Evolutionary conservation across 2,113 vertebrate genomes (phyloP).

Genomic region (Seriola aureovittata): DNA sequence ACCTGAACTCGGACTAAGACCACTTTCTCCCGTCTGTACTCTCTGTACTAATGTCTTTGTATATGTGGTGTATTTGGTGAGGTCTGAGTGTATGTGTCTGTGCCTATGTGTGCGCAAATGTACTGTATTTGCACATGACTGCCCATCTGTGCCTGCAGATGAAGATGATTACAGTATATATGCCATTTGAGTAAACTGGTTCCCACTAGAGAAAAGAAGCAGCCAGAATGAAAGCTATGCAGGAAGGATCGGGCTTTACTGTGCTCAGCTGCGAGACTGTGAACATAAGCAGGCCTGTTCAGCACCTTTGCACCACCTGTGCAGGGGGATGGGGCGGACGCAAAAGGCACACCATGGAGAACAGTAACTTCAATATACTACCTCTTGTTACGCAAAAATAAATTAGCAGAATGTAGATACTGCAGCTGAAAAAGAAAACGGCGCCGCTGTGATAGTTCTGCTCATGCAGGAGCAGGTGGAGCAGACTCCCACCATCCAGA

Average conservation of each 20-base stretch:
- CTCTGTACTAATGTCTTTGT: slow-evolving; percentile 3
- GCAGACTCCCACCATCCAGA: slow-evolving; percentile 38
- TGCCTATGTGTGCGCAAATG: background rate
- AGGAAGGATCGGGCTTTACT: background rate
- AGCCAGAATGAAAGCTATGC: background rate
- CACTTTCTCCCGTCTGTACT: slow-evolving; percentile 7
- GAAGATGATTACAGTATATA: background rate
- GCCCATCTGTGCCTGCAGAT: slow-evolving; percentile 14
- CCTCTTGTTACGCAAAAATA: slow-evolving; percentile 41
- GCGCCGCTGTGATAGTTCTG: slow-evolving; percentile 2
- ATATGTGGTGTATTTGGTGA: background rate
- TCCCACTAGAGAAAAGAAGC: background rate
- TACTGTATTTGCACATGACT: background rate
- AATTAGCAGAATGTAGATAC: slow-evolving; percentile 47
- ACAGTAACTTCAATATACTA: slow-evolving; percentile 57
- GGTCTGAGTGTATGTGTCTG: background rate
- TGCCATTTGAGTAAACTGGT: background rate
- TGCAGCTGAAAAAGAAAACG: slow-evolving; percentile 14
- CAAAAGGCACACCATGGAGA: slow-evolving; percentile 27
- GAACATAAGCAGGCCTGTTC: slow-evolving; percentile 36
- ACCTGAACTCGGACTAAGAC: slow-evolving; percentile 10
- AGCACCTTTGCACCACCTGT: slow-evolving; percentile 52
- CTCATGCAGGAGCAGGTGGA: slow-evolving; percentile 41
- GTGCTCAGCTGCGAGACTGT: slow-evolving; percentile 14
- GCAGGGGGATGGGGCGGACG: slow-evolving; percentile 31